These are phyloP conservation scores for Sclerurus mexicanus DNA, from an alignment of 2,113 vertebrate genomes.

Conservation along the genomic window DNA sequence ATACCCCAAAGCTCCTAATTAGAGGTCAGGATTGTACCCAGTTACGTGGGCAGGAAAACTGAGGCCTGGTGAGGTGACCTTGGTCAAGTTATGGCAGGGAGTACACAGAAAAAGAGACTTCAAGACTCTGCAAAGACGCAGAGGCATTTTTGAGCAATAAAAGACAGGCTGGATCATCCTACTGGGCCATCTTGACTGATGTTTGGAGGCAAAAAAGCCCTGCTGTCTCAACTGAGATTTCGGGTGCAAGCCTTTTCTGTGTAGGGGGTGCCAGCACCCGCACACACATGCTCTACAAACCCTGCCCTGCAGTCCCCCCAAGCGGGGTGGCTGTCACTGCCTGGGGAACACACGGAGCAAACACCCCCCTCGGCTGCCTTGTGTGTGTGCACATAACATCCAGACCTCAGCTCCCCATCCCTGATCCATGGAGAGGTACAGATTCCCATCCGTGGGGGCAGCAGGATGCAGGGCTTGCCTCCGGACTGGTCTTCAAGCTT, in stretches of 20 bases:
- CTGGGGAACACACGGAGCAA: background rate
- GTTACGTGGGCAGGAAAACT: background rate
- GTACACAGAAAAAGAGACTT: background rate
- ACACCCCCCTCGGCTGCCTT: background rate
- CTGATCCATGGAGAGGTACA: fast-evolving
- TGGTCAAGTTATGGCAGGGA: background rate
- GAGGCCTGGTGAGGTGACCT: background rate
- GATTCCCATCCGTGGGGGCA: background rate
- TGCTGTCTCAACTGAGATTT: background rate
- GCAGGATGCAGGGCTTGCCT: background rate
- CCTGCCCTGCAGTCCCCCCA: background rate
- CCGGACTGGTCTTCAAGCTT: background rate
- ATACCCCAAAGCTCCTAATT: background rate
- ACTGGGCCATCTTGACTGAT: background rate
- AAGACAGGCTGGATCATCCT: background rate
- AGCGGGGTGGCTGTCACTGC: too few species aligned
- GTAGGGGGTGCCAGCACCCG: background rate
- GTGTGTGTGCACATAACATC: background rate
- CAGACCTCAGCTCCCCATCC: background rate
- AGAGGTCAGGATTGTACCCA: background rate
- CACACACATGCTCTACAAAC: background rate
- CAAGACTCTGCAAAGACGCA: background rate
- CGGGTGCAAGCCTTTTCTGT: background rate
- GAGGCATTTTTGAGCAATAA: background rate
- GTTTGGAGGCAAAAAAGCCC: background rate